These are phyloP conservation scores for Promerops cafer DNA, from an alignment of 2,113 vertebrate genomes.

Conservation along the genomic window DNA sequence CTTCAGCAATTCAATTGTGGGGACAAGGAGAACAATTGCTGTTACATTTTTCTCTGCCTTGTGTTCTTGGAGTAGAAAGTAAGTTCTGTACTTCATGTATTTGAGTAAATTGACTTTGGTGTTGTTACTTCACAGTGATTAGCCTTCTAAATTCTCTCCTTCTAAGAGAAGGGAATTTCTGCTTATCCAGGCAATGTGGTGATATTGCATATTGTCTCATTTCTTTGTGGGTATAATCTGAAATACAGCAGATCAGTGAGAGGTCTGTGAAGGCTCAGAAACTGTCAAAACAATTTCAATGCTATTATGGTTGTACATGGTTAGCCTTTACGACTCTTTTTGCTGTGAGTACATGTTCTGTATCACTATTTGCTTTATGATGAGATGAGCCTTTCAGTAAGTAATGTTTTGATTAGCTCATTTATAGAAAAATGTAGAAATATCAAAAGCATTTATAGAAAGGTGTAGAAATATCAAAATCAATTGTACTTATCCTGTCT, in stretches of 20 bases:
- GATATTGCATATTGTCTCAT: background rate
- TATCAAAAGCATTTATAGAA: background rate
- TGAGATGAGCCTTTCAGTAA: background rate
- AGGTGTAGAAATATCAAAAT: background rate
- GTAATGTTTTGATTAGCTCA: background rate
- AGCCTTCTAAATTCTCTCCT: background rate
- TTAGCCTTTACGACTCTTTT: background rate
- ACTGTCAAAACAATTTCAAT: background rate
- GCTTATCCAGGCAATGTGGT: background rate
- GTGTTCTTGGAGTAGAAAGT: background rate
- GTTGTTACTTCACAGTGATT: background rate
- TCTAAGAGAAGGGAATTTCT: background rate
- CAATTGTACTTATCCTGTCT: background rate
- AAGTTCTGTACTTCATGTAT: background rate
- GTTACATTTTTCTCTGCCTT: background rate
- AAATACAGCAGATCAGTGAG: background rate
- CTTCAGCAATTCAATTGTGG: background rate
- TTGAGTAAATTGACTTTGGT: background rate
- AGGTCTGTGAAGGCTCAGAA: background rate
- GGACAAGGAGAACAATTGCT: background rate
- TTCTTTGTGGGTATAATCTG: background rate
- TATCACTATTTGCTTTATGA: background rate
- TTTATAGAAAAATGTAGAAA: too few relatives aligned
- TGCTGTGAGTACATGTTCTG: background rate
- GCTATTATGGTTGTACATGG: background rate